phyloP scores from a whole-genome alignment of 2,797 vertebrate species.

The Picus viridis region DNA sequence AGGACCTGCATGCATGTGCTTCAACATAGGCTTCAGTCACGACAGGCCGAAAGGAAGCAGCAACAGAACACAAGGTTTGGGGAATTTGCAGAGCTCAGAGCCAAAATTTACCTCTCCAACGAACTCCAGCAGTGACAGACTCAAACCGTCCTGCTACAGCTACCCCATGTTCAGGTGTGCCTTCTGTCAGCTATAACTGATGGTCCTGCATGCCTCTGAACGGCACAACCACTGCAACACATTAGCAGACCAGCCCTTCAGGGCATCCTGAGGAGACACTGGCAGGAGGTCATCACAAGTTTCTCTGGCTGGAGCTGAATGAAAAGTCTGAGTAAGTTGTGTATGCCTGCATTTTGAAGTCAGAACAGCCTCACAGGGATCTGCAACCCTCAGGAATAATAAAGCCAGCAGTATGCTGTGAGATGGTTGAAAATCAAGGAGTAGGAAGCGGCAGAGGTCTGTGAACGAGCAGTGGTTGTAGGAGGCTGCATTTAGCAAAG shows the following conservation, averaged over 20 bases:
- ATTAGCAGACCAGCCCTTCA: neutral
- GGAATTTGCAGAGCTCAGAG: neutral
- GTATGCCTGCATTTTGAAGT: neutral
- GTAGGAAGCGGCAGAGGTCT: neutral
- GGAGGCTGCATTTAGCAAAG: neutral
- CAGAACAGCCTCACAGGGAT: neutral
- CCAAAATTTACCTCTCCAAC: neutral
- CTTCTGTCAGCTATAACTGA: neutral
- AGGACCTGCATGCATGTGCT: neutral
- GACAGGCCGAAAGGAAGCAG: neutral
- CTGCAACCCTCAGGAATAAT: neutral
- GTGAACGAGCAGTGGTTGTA: neutral
- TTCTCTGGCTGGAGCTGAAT: neutral
- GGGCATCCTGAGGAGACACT: neutral
- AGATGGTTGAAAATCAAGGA: neutral
- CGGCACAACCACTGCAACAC: neutral
- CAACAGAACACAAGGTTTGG: neutral
- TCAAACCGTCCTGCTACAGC: neutral
- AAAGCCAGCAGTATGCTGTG: neutral
- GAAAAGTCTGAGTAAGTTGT: neutral
- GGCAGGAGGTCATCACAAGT: neutral
- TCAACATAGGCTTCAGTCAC: neutral
- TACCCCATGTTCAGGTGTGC: fast-evolving
- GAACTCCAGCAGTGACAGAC: neutral
- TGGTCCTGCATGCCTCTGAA: neutral